Evolutionary conservation across 1,140 invertebrate genomes (phyloP).

Genomic region (Drosophila lowei): DNA sequence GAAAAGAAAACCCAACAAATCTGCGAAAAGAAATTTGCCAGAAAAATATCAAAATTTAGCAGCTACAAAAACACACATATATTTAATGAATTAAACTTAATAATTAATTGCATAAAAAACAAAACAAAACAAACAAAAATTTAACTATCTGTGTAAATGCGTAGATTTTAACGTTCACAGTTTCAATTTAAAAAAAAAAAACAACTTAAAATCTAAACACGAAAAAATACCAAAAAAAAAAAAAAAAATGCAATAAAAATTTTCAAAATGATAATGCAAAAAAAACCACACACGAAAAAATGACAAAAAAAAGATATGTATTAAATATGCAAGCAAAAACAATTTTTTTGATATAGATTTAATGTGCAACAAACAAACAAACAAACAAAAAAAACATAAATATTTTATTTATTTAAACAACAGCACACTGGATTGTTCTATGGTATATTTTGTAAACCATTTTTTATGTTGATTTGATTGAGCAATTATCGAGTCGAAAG

Average conservation of each 20-base stretch:
- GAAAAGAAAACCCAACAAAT: neutral
- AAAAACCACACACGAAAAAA: constrained; percentile 62
- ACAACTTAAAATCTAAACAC: constrained; percentile 11
- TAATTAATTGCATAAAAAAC: constrained; percentile 69
- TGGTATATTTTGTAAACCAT: constrained; percentile 25
- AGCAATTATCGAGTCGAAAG: constrained; percentile 10
- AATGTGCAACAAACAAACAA: constrained; percentile 16
- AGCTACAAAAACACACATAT: constrained; percentile 58
- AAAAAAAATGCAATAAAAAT: constrained; percentile 73
- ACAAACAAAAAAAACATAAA: neutral
- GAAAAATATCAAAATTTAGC: constrained; percentile 75
- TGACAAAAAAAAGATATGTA: constrained; percentile 54
- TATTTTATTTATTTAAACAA: constrained; percentile 61
- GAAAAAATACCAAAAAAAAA: constrained; percentile 4
- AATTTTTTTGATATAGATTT: constrained; percentile 27
- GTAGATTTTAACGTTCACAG: constrained; percentile 78
- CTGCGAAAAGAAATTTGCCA: constrained; percentile 18
- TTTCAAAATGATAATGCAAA: constrained; percentile 73
- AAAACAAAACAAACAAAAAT: constrained; percentile 45
- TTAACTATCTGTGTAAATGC: constrained; percentile 66
- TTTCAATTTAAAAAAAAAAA: constrained; percentile 68
- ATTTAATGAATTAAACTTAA: constrained; percentile 54
- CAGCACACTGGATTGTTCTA: constrained; percentile 26
- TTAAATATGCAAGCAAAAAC: constrained; percentile 30
- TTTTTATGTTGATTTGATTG: constrained; percentile 34